Conservation (phyloP, 2,888 invertebrate species). For the Cylindroiulus punctatus region DNA sequence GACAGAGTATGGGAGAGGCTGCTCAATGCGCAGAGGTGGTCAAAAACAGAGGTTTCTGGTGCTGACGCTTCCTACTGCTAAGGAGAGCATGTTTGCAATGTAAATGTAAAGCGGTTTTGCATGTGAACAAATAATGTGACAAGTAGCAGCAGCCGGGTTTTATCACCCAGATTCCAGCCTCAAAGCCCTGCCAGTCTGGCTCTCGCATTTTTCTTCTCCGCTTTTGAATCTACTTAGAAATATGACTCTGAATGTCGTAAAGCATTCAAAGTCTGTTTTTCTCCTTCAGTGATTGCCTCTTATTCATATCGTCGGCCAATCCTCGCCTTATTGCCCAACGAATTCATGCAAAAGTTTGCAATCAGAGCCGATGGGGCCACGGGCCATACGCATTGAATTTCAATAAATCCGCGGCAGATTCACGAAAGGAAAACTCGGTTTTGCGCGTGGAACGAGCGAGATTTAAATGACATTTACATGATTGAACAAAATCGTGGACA, state of each 20-base stretch:
- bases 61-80: background rate
- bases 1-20: background rate
- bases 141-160: slow-evolving; percentile 55
- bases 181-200: slow-evolving; percentile 26
- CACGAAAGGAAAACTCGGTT: background rate
- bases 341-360: slow-evolving; percentile 35
- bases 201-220: slow-evolving; percentile 7
- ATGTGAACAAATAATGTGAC: slow-evolving; percentile 56
- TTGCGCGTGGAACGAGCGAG: slow-evolving; percentile 8
- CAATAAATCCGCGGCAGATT: slow-evolving; percentile 6
- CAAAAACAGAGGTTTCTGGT: background rate
- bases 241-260: slow-evolving; percentile 46
- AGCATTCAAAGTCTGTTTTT: slow-evolving; percentile 47
- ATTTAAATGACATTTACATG: slow-evolving; percentile 40
- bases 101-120: slow-evolving; percentile 54
- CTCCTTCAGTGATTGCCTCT: slow-evolving; percentile 50
- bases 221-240: slow-evolving; percentile 36
- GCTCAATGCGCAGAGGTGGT: background rate
- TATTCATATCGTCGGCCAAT: slow-evolving; percentile 34
- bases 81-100: slow-evolving; percentile 47
- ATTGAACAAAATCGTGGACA: slow-evolving; percentile 32
- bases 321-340: background rate
- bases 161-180: slow-evolving; percentile 43
- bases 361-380: slow-evolving; percentile 2
- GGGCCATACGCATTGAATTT: slow-evolving; percentile 32